phyloP scores from a whole-genome alignment of 2,888 invertebrate genomes.

The Conops quadrifasciatus region DNA sequence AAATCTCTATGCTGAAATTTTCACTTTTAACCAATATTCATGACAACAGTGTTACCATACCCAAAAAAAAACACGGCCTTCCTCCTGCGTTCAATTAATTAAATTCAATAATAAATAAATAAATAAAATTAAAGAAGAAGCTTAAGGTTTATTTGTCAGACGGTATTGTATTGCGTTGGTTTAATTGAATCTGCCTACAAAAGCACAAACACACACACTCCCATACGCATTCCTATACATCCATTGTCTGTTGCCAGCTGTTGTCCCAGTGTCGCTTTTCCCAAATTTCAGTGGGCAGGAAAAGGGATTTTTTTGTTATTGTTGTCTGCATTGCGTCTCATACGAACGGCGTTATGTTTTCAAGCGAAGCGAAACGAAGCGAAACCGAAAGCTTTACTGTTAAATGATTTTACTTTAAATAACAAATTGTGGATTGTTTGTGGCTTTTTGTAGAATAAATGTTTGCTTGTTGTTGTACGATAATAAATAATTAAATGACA shows the following conservation, averaged over 20 bases:
- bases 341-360: background rate
- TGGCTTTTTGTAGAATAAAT: background rate
- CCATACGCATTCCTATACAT: background rate
- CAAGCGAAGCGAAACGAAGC: background rate
- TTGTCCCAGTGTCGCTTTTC: too few species aligned
- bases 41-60: too few species aligned
- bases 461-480: too few species aligned
- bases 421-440: background rate
- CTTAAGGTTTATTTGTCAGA: too few species aligned
- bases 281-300: background rate
- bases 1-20: too few species aligned
- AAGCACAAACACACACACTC: background rate
- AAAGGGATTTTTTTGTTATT: background rate
- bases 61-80: too few species aligned
- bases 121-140: too few species aligned
- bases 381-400: background rate
- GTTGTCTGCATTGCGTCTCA: background rate
- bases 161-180: background rate
- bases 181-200: background rate
- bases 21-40: too few species aligned
- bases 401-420: slow-evolving; percentile 1
- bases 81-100: too few species aligned
- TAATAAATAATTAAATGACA: too few species aligned
- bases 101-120: too few species aligned
- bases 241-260: too few species aligned